A percentile compares a stretch with the other conserved stretches of the same genome.
Evolutionary conservation across 2,113 vertebrate species (phyloP).

Genomic region (Ibidorhyncha struthersii): DNA sequence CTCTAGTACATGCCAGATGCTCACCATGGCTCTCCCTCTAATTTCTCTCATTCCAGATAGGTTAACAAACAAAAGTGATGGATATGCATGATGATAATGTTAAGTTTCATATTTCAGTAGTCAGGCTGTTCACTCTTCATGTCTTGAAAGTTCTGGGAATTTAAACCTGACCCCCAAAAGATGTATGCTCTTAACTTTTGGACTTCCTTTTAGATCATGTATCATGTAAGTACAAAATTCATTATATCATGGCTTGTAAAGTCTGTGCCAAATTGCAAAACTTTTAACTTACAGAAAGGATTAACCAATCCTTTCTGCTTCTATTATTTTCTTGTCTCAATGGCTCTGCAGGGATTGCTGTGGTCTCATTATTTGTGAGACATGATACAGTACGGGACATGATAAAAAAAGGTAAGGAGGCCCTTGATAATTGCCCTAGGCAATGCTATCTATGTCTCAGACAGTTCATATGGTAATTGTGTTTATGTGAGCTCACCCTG

Average conservation of each 20-base stretch:
- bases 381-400: slow-evolving; percentile 53
- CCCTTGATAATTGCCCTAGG: slow-evolving; percentile 64
- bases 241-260: slow-evolving; percentile 48
- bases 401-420: slow-evolving; percentile 60
- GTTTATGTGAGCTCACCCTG: slow-evolving; percentile 48
- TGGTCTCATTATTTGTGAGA: slow-evolving; percentile 68
- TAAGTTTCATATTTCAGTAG: slow-evolving; percentile 60
- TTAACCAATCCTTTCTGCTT: slow-evolving; percentile 52
- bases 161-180: slow-evolving; percentile 53
- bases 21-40: background rate
- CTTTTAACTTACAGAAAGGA: slow-evolving; percentile 61
- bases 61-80: slow-evolving; percentile 51
- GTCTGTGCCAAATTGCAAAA: slow-evolving; percentile 58
- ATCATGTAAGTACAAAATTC: slow-evolving; percentile 63
- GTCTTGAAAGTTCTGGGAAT: slow-evolving; percentile 44
- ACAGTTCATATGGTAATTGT: slow-evolving; percentile 53
- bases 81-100: slow-evolving; percentile 40
- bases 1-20: slow-evolving; percentile 5
- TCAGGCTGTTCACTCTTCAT: slow-evolving; percentile 28
- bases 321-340: slow-evolving; percentile 65
- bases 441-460: slow-evolving; percentile 47
- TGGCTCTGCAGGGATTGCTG: slow-evolving; percentile 49
- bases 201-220: slow-evolving; percentile 68
- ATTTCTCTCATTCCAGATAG: slow-evolving; percentile 16
- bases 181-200: slow-evolving; percentile 56